Evolutionary conservation across 2,888 invertebrate genomes (phyloP).

Genomic region (Drosophila recens): DNA sequence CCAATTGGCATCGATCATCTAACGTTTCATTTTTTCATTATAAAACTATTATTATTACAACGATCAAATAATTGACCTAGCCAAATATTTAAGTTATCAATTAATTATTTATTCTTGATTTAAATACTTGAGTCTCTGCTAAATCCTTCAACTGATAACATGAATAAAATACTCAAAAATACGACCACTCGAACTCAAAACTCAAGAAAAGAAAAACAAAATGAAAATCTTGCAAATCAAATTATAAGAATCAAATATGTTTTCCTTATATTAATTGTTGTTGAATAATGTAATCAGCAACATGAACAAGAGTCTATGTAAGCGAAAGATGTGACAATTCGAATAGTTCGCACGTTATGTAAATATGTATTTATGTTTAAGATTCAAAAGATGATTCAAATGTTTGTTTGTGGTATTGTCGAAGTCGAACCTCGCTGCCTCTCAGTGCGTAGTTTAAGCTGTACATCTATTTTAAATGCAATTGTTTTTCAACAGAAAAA

Average conservation of each 20-base stretch:
- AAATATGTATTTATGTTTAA: constrained; percentile 51
- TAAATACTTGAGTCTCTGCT: constrained; percentile 76
- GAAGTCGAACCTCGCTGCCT: constrained; percentile 83
- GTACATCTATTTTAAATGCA: constrained; percentile 42
- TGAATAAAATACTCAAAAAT: constrained; percentile 72
- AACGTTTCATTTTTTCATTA: constrained; percentile 1
- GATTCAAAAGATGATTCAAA: constrained; percentile 23
- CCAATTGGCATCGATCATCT: constrained; percentile 34
- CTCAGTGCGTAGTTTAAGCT: constrained; percentile 81
- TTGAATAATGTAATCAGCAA: constrained; percentile 4
- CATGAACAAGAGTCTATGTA: constrained; percentile 40
- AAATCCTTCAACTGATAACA: constrained; percentile 40
- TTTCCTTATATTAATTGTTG: constrained; percentile 16
- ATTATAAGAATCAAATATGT: constrained; percentile 16
- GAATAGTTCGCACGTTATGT: constrained; percentile 59
- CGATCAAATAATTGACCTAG: constrained; percentile 32
- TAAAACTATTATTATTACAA: constrained; percentile 6
- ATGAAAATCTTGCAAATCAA: constrained; percentile 60
- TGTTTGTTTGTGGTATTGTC: constrained; percentile 37
- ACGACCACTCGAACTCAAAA: constrained; percentile 55
- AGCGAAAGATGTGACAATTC: constrained; percentile 46
- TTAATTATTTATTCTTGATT: constrained; percentile 28
- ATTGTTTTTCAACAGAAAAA: constrained; percentile 29
- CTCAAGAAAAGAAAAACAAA: constrained; percentile 31
- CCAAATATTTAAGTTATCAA: constrained; percentile 28